These are phyloP conservation scores for Troides helena DNA, from an alignment of 2,888 invertebrate species.

Conservation along the genomic window DNA sequence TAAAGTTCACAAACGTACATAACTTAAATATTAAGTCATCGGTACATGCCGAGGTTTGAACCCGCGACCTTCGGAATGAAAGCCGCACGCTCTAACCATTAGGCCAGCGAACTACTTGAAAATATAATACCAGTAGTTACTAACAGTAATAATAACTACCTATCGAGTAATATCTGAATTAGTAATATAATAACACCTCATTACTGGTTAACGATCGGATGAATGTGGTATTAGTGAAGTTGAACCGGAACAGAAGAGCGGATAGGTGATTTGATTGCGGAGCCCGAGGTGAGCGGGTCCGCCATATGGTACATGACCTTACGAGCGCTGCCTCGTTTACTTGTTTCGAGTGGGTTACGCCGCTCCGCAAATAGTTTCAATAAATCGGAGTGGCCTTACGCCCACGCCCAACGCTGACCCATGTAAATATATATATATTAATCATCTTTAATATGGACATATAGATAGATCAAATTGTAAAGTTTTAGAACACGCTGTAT, in stretches of 20 bases:
- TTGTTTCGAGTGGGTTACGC: conserved; percentile 6
- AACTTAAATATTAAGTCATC: no score
- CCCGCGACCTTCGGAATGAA: no score
- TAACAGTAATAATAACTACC: no score
- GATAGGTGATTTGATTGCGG: conserved; percentile 30
- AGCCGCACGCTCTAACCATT: no score
- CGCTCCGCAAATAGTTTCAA: conserved; percentile 17
- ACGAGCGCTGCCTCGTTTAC: conserved; percentile 3
- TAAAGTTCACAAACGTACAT: no score
- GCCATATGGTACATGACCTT: conserved; percentile 40
- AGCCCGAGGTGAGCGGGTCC: conserved; percentile 33
- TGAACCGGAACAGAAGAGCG: conserved; percentile 30
- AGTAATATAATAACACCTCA: neutral
- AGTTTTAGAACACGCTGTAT: no score
- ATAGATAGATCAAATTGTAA: no score
- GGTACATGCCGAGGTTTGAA: no score
- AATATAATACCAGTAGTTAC: no score
- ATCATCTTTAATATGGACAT: no score
- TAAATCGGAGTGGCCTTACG: conserved; percentile 15
- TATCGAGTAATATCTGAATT: neutral
- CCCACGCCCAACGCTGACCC: conserved; percentile 3
- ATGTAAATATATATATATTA: no score
- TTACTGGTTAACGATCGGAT: neutral
- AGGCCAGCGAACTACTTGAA: no score
- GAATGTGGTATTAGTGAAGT: conserved; percentile 6